A percentile compares a stretch with the other conserved stretches of the same genome.
Evolutionary conservation across 2,888 invertebrate genomes (phyloP).

Genomic region (Clepsis dumicolana): DNA sequence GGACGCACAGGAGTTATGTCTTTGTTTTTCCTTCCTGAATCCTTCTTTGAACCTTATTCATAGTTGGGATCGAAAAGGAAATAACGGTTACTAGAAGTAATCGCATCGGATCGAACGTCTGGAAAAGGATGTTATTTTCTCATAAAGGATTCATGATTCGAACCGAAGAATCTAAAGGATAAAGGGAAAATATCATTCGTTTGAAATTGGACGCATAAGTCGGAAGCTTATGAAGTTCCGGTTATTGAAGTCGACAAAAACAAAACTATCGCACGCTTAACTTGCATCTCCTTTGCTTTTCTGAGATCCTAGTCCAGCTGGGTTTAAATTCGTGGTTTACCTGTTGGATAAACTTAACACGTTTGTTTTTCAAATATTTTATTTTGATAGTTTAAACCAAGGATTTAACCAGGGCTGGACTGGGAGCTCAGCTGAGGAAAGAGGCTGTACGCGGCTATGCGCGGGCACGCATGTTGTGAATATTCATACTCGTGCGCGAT

Average conservation of each 20-base stretch:
- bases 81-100: conserved; percentile 25
- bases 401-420: not conserved
- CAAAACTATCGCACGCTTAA: conserved; percentile 1
- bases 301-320: not conserved
- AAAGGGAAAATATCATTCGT: not conserved
- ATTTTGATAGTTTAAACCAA: not conserved
- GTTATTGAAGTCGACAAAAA: conserved; percentile 1
- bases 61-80: conserved; percentile 21
- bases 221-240: conserved; percentile 1
- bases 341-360: not conserved
- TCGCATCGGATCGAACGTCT: conserved; percentile 28
- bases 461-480: conserved; percentile 39
- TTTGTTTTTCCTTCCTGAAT: conserved; percentile 21
- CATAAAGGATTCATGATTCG: conserved; percentile 9
- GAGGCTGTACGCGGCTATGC: conserved; percentile 33
- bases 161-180: not conserved
- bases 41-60: conserved; percentile 27
- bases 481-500: conserved; percentile 35
- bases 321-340: not conserved
- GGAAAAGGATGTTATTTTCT: conserved; percentile 24
- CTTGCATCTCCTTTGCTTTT: not conserved
- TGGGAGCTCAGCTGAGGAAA: conserved; percentile 15
- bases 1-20: conserved; percentile 12
- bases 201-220: not conserved
- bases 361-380: too few relatives aligned